Percentiles rank a stretch among this genome's conserved stretches.
These are phyloP conservation scores for Novumbra hubbsi DNA, from an alignment of 2,797 vertebrate genomes.

Conservation along the genomic window DNA sequence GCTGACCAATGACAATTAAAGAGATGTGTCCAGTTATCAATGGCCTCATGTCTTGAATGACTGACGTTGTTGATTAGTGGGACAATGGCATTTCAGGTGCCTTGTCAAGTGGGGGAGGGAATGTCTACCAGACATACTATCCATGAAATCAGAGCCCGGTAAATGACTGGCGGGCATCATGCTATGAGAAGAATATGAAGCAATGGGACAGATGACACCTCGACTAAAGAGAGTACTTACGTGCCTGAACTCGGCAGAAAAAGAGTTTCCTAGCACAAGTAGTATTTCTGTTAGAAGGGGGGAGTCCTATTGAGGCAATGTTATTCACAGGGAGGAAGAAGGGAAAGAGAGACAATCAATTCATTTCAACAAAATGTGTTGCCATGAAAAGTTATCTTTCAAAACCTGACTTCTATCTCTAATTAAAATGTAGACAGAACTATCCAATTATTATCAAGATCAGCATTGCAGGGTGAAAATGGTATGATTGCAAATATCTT, in stretches of 20 bases:
- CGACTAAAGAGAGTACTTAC: slow-evolving; percentile 30
- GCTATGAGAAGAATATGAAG: slow-evolving; percentile 14
- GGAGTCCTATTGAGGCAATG: slow-evolving; percentile 33
- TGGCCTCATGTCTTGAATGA: not conserved
- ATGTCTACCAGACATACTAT: not conserved
- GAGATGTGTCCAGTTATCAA: not conserved
- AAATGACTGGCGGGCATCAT: not conserved
- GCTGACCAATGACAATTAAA: not conserved
- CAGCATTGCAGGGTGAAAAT: not conserved
- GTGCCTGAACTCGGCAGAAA: slow-evolving; percentile 34
- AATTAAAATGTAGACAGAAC: not conserved
- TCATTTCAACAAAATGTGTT: not conserved
- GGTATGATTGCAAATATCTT: not conserved
- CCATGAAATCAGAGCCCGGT: not conserved
- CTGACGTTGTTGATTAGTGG: not conserved
- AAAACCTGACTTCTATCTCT: not conserved
- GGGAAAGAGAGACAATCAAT: slow-evolving; percentile 1
- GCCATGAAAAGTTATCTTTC: not conserved
- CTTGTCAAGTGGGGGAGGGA: not conserved
- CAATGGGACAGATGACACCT: slow-evolving; percentile 12
- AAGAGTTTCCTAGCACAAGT: slow-evolving; percentile 37
- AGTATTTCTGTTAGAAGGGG: slow-evolving; percentile 49
- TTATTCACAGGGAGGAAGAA: slow-evolving; percentile 22
- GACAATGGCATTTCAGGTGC: not conserved
- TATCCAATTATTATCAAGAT: not conserved